These are phyloP conservation scores for Anthrax anthrax DNA, from an alignment of 2,888 invertebrate species.

Conservation along the genomic window DNA sequence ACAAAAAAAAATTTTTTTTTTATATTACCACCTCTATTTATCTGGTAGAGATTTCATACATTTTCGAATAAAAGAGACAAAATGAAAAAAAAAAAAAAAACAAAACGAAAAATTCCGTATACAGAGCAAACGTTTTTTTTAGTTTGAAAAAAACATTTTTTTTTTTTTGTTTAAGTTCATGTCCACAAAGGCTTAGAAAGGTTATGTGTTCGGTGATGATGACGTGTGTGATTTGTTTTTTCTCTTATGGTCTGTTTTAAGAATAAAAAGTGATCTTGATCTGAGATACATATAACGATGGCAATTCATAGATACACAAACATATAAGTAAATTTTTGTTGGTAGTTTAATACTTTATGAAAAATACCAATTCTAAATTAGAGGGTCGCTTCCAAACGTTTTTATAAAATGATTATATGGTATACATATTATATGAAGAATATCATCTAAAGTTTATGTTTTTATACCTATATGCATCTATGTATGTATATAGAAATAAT, in stretches of 20 bases:
- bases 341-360: neutral
- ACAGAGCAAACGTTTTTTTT: neutral
- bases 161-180: neutral
- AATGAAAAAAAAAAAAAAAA: neutral
- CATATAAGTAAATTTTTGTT: no score
- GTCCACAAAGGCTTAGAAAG: neutral
- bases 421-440: no score
- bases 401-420: constrained; percentile 11
- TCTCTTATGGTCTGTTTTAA: no score
- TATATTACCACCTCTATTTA: no score
- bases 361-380: constrained; percentile 13
- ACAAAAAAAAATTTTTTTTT: no score
- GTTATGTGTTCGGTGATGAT: no score
- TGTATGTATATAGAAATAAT: no score
- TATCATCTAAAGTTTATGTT: no score
- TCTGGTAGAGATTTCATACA: no score
- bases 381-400: constrained; percentile 9
- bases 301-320: no score
- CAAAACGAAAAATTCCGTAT: neutral
- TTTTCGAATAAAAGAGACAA: constrained; percentile 6
- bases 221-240: no score
- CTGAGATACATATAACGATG: neutral
- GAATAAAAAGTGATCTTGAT: constrained; percentile 1
- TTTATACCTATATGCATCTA: no score
- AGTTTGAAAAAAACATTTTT: neutral